Base-by-base conservation (phyloP, 2,888 invertebrate species). In the Drosophila falleni region DNA sequence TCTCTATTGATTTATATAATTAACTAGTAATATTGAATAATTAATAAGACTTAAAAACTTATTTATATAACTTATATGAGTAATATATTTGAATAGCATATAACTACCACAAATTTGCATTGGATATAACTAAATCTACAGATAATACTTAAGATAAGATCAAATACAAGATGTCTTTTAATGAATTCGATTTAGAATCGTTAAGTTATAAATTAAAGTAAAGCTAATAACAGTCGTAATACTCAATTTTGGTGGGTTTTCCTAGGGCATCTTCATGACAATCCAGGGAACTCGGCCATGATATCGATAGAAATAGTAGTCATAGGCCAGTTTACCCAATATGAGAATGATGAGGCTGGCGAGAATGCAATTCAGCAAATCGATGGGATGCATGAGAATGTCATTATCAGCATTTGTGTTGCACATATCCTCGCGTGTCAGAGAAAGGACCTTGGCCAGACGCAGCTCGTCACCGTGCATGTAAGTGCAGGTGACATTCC, bases 221-320 rank as follows among this genome's bases (percentile, higher is more conserved):
- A 31, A 10, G 26, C 29, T 15, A 15, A 31, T 10, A 15, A 11
- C 29, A 47, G 29, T 35, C 19, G 15, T 8, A 42, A 64, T 54
- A 72, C 59, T 71, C 5, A 35, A 19, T 39, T 39, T 46, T 10
- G 23, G 23, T 16, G 35, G 23, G 5, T 5, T 6, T 5, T 19
- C 9, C 5, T 61, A 76, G 2, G 97, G 97, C 92, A 97, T 94
- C 92, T 96, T 95, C 53, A 96, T 95, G 2, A 96, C 96, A 74
- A 97, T 94, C 97, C 97, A 97, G 0, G 97, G 97, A 69, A 97
- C 93, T 85, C 95, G 94, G 0, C 97, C 97, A 23, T 96, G 96
- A 68, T 94, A 95, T 90, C 96, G 96, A 91, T 96, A 97, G 83
- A 93, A 94, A 91, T 96, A 96, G 93, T 97, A 97, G 92, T 97